Base-by-base conservation (phyloP, 2,797 vertebrate genomes). In the Brachymystax lenok region DNA sequence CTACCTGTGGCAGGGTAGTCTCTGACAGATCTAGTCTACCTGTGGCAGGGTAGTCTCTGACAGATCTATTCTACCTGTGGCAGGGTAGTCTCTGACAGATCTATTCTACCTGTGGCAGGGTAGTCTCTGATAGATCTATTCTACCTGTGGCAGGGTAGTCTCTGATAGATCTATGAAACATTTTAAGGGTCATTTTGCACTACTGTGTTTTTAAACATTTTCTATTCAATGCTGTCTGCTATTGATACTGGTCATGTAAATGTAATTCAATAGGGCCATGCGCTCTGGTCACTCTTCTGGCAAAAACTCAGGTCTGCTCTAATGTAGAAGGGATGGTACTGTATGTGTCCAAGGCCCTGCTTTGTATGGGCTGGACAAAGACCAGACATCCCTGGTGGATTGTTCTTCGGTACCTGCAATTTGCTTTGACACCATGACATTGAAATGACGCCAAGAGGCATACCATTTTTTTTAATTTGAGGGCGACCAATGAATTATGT, bases 341-440 rank as follows among this genome's bases (percentile, higher is more conserved):
- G n/a, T 17, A 10, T 28, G 64, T 67, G 27, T 54, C 28, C 52
- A 46, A 16, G 33, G 35, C 30, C 74, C 33, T 50, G 24, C 12
- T 68, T 78, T 40, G 63, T 51, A 27, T 52, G 75, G 54, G 63
- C 50, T 59, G 51, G 63, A 83, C 59, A 35, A 56, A 54, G 69
- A 74, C 71, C 63, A 69, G 76, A 69, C 35, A 56, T 70, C 52
- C 56, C 46, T 73, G 73, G 24, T 5, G 13, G 59, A 72, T n/a
- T 52, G 16, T 80, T 24, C n/a, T 8, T 63, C 21, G 59, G 8
- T 24, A 24, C 59, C 59, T 10, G 59, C 21, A 10, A n/a, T 63
- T 71, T 63, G 46, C 73, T 80, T 35, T 72, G 71, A 80, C 71
- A 76, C 64, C 67, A 59, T 69, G 76, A 51, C 54, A 21, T 69